These are phyloP conservation scores for Nothocercus julius DNA, from an alignment of 2,113 vertebrate genomes.

Conservation along the genomic window DNA sequence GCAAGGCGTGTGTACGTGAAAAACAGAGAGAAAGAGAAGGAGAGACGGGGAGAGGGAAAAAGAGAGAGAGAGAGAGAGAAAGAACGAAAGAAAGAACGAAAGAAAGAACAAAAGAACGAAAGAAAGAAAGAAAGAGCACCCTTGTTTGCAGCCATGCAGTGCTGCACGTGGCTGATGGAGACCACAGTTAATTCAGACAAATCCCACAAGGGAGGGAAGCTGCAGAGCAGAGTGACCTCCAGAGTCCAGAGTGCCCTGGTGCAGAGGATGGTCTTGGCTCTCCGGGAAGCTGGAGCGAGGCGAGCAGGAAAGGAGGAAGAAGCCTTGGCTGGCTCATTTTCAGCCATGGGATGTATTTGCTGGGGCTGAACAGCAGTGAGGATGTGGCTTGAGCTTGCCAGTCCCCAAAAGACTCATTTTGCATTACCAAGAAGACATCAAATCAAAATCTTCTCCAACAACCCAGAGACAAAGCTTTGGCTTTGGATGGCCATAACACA, in stretches of 20 bases:
- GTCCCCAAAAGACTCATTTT: background rate
- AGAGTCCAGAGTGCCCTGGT: background rate
- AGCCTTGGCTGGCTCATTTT: background rate
- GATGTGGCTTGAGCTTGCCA: background rate
- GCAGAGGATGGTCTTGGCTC: background rate
- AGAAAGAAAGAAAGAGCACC: background rate
- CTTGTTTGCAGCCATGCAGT: background rate
- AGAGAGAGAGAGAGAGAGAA: background rate
- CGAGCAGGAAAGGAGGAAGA: background rate
- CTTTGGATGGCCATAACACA: background rate
- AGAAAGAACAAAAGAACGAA: no score
- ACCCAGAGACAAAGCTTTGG: background rate
- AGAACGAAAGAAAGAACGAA: no score
- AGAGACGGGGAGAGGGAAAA: background rate
- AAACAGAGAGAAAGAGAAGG: background rate
- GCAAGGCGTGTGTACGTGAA: background rate
- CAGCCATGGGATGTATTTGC: background rate
- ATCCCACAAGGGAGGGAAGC: background rate
- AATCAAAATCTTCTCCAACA: background rate
- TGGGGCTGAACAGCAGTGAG: background rate
- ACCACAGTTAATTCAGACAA: no score
- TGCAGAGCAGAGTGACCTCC: fast-evolving
- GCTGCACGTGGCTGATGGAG: background rate
- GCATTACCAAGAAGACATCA: background rate
- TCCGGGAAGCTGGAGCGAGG: background rate